Evolutionary conservation across 2,888 invertebrate genomes (phyloP).

Genomic region (Catonia carolina): DNA sequence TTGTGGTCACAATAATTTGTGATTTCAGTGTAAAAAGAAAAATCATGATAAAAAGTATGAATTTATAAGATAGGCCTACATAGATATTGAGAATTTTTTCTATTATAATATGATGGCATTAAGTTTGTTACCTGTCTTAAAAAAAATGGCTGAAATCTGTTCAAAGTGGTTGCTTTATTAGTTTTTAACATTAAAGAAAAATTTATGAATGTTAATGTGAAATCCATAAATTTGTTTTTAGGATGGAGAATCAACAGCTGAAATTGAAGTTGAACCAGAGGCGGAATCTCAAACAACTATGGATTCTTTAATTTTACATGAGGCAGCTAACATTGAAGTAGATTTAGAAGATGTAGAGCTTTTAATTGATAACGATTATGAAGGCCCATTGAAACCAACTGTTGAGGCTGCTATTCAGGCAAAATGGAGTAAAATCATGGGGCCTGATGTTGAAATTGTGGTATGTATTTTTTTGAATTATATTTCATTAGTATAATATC

Average conservation of each 20-base stretch:
- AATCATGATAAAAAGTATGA: too few species aligned
- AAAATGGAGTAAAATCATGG: conserved; percentile 76
- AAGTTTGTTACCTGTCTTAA: too few species aligned
- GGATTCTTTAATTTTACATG: conserved; percentile 62
- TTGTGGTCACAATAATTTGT: too few species aligned
- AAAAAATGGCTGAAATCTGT: too few species aligned
- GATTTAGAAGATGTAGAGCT: conserved; percentile 58
- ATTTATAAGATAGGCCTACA: too few species aligned
- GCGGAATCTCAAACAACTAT: conserved; percentile 74
- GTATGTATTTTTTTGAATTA: conserved; percentile 45
- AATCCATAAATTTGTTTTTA: conserved; percentile 41
- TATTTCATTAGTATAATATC: too few species aligned
- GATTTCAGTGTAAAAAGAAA: too few species aligned
- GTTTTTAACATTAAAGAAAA: too few species aligned
- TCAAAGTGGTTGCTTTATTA: too few species aligned
- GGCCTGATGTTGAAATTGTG: conserved; percentile 74
- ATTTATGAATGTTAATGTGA: too few species aligned
- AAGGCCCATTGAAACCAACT: conserved; percentile 62
- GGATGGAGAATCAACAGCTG: conserved; percentile 62
- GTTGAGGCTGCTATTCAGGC: conserved; percentile 64
- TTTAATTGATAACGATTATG: conserved; percentile 45
- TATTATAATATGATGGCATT: too few species aligned
- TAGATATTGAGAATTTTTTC: too few species aligned
- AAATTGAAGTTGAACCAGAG: conserved; percentile 69
- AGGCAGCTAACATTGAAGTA: conserved; percentile 54